Conservation (phyloP, 2,797 vertebrate species). For the Labeo calbasu region DNA sequence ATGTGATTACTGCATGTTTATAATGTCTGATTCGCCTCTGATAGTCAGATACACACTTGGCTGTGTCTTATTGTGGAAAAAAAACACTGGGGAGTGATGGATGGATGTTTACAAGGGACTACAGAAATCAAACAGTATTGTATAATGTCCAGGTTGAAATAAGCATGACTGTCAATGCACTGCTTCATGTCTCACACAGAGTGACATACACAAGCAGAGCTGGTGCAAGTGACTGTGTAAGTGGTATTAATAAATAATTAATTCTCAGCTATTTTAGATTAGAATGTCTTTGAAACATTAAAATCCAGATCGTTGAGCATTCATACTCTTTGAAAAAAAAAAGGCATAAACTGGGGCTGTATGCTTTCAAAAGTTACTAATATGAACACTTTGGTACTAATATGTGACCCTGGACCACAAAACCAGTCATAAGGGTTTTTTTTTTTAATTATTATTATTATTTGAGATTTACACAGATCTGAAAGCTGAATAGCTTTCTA, state of each 20-base stretch:
- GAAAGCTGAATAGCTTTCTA: no score
- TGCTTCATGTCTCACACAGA: not conserved
- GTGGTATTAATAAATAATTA: not conserved
- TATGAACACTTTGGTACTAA: not conserved
- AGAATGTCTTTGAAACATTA: not conserved
- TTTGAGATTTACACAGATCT: no score
- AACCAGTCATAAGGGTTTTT: no score
- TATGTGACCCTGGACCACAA: not conserved
- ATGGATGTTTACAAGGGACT: not conserved
- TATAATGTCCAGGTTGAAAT: not conserved
- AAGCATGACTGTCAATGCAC: not conserved
- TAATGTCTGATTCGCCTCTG: constrained; percentile 10
- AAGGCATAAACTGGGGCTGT: not conserved
- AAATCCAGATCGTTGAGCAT: not conserved
- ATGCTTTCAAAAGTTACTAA: not conserved
- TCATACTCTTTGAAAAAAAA: not conserved
- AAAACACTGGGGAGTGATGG: not conserved
- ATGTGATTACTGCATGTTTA: constrained; percentile 26
- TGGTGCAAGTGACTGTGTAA: not conserved
- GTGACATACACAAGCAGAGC: not conserved
- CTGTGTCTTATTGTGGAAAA: not conserved
- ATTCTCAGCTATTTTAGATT: not conserved
- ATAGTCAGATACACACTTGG: not conserved
- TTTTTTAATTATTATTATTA: no score
- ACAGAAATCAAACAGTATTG: not conserved